A percentile compares a stretch with the other conserved stretches of the same genome.
phyloP scores from a whole-genome alignment of 2,113 vertebrate species.

The Paradoxurus hermaphroditus region DNA sequence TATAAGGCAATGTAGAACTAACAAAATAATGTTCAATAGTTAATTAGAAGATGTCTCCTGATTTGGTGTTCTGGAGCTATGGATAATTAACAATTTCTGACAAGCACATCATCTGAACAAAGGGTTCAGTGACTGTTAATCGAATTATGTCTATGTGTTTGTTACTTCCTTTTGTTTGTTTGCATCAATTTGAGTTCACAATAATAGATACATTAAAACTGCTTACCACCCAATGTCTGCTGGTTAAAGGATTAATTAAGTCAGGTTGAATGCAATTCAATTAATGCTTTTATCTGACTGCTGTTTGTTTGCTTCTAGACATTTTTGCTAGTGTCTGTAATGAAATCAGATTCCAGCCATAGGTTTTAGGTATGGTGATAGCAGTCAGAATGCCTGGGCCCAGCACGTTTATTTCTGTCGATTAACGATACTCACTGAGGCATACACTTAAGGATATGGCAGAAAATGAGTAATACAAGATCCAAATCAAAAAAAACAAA shows the following conservation, averaged over 20 bases:
- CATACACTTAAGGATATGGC: background rate
- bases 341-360: background rate
- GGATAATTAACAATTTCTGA: constrained; percentile 40
- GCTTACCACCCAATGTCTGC: background rate
- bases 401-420: background rate
- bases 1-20: background rate
- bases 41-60: constrained; percentile 52
- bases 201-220: constrained; percentile 54
- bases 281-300: constrained; percentile 19
- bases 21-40: background rate
- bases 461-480: background rate
- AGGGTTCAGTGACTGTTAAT: background rate
- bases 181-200: constrained; percentile 37
- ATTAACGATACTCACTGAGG: background rate
- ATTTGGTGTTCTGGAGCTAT: constrained; percentile 11
- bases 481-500: background rate
- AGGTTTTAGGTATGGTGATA: background rate
- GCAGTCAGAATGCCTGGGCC: background rate
- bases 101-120: constrained; percentile 33
- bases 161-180: constrained; percentile 33
- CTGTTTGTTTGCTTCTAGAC: constrained; percentile 22
- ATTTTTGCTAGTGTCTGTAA: background rate
- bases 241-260: constrained; percentile 55
- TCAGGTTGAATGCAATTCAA: constrained; percentile 36
- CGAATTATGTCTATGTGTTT: constrained; percentile 48